Evolutionary conservation across 2,888 invertebrate species (phyloP).

Genomic region (Chalcosyrphus nemorum): DNA sequence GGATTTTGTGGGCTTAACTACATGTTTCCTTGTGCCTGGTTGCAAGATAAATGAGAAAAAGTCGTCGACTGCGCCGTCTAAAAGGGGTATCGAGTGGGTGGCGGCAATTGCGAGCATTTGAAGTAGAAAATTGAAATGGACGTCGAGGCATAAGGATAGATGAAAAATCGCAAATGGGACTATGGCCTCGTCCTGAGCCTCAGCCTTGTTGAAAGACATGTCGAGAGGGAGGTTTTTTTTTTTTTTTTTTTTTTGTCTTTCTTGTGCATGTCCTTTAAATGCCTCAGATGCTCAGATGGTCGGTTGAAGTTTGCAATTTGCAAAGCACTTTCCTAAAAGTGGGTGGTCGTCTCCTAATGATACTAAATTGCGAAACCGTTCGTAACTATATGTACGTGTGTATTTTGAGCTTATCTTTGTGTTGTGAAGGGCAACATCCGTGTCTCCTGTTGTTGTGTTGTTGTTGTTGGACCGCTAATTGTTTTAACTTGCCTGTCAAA

Average conservation of each 20-base stretch:
- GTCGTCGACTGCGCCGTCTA: not conserved
- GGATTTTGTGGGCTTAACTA: constrained; percentile 57
- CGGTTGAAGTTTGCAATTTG: constrained; percentile 34
- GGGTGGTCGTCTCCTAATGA: constrained; percentile 24
- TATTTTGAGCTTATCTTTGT: not conserved
- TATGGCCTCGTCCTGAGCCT: not conserved
- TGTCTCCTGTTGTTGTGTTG: too few relatives aligned
- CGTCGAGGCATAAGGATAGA: constrained; percentile 23
- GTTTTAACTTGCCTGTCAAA: constrained; percentile 56
- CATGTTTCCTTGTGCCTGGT: constrained; percentile 41
- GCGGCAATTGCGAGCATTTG: constrained; percentile 34
- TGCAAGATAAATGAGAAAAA: constrained; percentile 47
- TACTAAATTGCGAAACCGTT: constrained; percentile 39
- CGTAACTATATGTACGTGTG: not conserved
- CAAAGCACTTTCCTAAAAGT: constrained; percentile 12
- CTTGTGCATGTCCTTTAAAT: constrained; percentile 25
- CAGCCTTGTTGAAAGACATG: constrained; percentile 16
- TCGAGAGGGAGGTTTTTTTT: constrained; percentile 22
- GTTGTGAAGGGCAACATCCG: not conserved
- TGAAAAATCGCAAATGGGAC: constrained; percentile 43
- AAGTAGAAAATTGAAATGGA: constrained; percentile 56
- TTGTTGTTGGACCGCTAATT: constrained; percentile 63
- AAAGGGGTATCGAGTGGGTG: constrained; percentile 16
- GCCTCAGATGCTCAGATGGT: constrained; percentile 37
- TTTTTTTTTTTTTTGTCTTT: not conserved